Percentiles rank a stretch among this genome's conserved stretches.
phyloP scores from a whole-genome alignment of 2,888 invertebrate genomes.

The Nesidiocoris tenuis region DNA sequence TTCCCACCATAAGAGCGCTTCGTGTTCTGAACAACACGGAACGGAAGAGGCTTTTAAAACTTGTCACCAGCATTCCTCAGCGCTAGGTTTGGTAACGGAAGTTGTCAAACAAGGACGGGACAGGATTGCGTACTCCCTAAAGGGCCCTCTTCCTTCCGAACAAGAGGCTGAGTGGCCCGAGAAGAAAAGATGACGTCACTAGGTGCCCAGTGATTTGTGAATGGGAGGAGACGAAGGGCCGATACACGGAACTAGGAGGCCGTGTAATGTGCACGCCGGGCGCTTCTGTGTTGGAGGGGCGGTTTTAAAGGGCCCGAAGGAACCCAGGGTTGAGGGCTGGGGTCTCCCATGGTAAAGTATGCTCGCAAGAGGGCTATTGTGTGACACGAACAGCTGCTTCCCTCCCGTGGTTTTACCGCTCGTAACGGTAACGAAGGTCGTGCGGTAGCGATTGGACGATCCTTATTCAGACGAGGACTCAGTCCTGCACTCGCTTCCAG shows the following conservation, averaged over 20 bases:
- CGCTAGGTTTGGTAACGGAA: slow-evolving; percentile 3
- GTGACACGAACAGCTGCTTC: slow-evolving; percentile 38
- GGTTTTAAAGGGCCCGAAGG: slow-evolving; percentile 31
- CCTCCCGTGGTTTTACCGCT: slow-evolving; percentile 12
- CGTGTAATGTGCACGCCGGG: background rate
- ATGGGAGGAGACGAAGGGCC: slow-evolving; percentile 19
- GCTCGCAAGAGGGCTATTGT: slow-evolving; percentile 9
- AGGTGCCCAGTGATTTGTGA: slow-evolving; percentile 42
- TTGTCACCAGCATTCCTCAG: background rate
- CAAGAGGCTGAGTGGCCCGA: slow-evolving; percentile 9
- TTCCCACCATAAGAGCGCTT: too few relatives aligned
- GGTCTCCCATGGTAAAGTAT: background rate
- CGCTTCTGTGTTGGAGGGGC: background rate
- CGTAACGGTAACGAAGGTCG: slow-evolving; percentile 37
- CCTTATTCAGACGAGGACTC: background rate
- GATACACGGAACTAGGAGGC: background rate
- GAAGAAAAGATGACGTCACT: slow-evolving; percentile 36
- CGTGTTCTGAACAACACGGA: too few relatives aligned
- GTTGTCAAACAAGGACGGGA: slow-evolving; percentile 17
- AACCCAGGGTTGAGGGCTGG: slow-evolving; percentile 14
- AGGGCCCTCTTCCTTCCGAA: slow-evolving; percentile 1
- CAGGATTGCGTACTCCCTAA: slow-evolving; percentile 6
- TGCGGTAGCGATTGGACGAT: background rate
- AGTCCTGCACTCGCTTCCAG: background rate
- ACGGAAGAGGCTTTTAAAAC: background rate